Evolutionary conservation across 2,888 invertebrate species (phyloP).

Genomic region (Cordilura impudica): DNA sequence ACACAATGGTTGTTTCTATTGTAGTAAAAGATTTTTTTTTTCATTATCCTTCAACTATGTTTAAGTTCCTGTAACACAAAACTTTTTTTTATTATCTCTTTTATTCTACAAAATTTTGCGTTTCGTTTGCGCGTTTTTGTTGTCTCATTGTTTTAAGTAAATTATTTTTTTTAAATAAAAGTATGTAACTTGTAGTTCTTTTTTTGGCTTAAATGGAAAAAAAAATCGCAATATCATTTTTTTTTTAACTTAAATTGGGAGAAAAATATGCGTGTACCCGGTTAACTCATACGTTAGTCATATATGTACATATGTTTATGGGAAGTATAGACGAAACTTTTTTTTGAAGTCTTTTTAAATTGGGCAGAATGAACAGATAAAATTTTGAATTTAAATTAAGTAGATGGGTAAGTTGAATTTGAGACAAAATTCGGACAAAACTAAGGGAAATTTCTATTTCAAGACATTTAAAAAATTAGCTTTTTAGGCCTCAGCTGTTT

Average conservation of each 20-base stretch:
- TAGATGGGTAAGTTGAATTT: no score
- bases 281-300: conserved; percentile 60
- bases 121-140: conserved; percentile 47
- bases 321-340: conserved; percentile 7
- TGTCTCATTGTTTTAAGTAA: conserved; percentile 56
- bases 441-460: no score
- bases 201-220: conserved; percentile 22
- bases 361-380: conserved; percentile 1
- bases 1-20: no score
- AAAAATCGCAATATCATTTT: conserved; percentile 25
- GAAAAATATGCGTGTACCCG: conserved; percentile 61
- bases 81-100: not conserved
- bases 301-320: conserved; percentile 50
- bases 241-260: conserved; percentile 39
- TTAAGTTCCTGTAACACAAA: not conserved
- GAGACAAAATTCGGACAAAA: no score
- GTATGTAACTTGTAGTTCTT: conserved; percentile 42
- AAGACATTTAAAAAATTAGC: no score
- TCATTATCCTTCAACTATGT: no score
- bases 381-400: not conserved
- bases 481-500: no score
- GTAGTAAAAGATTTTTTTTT: no score
- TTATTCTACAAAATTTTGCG: conserved; percentile 16
- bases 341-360: conserved; percentile 1
- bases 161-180: conserved; percentile 47